Percentiles rank a stretch among this genome's conserved stretches.
Evolutionary conservation across 2,888 invertebrate genomes (phyloP).

Genomic region (Cyrtodaria siliqua): DNA sequence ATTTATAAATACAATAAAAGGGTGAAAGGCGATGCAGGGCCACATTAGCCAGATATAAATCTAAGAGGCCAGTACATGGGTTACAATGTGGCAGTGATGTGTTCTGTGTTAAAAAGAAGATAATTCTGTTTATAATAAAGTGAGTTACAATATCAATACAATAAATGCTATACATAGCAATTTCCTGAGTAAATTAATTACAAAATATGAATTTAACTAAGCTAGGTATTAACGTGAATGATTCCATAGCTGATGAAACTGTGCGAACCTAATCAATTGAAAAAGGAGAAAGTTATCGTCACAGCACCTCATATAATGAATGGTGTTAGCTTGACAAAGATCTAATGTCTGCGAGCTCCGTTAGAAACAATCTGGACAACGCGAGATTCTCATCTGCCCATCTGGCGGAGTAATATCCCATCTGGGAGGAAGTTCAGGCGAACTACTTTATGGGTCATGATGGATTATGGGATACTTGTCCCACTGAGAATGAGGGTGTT

Average conservation of each 20-base stretch:
- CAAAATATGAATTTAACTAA: too few relatives aligned
- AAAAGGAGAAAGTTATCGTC: conserved; percentile 24
- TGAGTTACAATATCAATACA: too few relatives aligned
- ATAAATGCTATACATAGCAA: too few relatives aligned
- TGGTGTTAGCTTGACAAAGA: conserved; percentile 55
- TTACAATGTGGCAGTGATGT: too few relatives aligned
- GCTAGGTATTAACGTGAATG: too few relatives aligned
- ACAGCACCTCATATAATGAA: conserved; percentile 31
- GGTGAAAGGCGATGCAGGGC: conserved; percentile 36
- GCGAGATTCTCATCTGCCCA: conserved; percentile 60
- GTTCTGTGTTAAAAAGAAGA: too few relatives aligned
- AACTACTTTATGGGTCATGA: conserved; percentile 1
- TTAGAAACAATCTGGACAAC: conserved; percentile 63
- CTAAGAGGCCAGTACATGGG: background rate
- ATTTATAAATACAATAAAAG: conserved; percentile 27
- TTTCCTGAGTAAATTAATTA: too few relatives aligned
- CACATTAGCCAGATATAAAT: conserved; percentile 31
- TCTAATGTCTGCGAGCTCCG: conserved; percentile 56
- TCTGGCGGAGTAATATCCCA: conserved; percentile 62
- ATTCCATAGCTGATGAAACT: too few relatives aligned
- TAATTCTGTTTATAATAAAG: too few relatives aligned
- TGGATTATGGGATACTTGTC: background rate
- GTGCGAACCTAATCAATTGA: too few relatives aligned
- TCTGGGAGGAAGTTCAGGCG: conserved; percentile 34
- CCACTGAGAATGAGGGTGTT: background rate